Conservation (phyloP, 2,888 invertebrate genomes). For the Eudasyphora cyanicolor region DNA sequence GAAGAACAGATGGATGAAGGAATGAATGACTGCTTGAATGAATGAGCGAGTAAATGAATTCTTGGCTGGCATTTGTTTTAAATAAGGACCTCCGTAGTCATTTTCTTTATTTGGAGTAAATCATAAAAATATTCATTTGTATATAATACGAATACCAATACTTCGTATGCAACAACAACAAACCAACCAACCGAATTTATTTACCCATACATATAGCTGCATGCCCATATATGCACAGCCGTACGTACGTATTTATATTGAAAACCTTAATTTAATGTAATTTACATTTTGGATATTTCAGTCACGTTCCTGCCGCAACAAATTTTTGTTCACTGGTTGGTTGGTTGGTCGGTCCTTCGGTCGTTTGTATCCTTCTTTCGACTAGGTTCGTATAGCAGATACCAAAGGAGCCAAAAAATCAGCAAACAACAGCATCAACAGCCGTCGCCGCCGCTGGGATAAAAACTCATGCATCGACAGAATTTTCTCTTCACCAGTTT, state of each 20-base stretch:
- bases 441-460: too few species aligned
- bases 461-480: background rate
- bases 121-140: conserved; percentile 5
- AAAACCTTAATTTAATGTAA: conserved; percentile 57
- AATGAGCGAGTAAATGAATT: background rate
- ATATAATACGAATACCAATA: too few species aligned
- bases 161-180: too few species aligned
- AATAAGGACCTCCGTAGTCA: background rate
- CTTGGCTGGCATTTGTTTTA: background rate
- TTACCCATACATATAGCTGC: background rate
- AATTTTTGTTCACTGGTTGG: conserved; percentile 35
- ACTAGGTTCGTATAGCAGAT: background rate
- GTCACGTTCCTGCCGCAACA: conserved; percentile 68
- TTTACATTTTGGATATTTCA: conserved; percentile 63
- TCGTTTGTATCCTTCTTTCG: conserved; percentile 7
- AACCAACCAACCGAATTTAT: background rate
- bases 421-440: conserved; percentile 16
- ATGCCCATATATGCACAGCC: background rate
- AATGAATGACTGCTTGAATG: background rate
- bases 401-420: conserved; percentile 1
- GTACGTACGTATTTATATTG: background rate
- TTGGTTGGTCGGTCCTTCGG: conserved; percentile 1
- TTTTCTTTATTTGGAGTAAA: conserved; percentile 12
- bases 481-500: background rate
- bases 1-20: background rate